Percentiles rank a stretch among this genome's conserved stretches.
phyloP scores from a whole-genome alignment of 2,888 invertebrate species.

The Ptychoptera albimana region DNA sequence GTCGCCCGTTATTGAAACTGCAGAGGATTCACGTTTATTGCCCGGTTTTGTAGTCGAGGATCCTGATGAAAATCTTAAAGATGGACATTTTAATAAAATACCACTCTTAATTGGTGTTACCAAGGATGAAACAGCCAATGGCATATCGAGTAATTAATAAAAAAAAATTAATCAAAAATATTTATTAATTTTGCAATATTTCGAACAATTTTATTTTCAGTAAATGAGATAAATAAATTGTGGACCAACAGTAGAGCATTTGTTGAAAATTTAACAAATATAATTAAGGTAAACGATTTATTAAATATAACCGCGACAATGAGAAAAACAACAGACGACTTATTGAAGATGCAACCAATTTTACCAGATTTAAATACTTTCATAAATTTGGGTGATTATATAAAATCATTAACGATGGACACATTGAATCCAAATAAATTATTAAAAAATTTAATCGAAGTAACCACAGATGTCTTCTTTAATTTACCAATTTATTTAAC shows the following conservation, averaged over 20 bases:
- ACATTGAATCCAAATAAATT: slow-evolving; percentile 19
- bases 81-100: slow-evolving; percentile 36
- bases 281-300: no score
- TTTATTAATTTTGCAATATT: slow-evolving; percentile 21
- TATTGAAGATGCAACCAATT: slow-evolving; percentile 13
- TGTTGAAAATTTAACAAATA: no score
- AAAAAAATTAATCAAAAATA: slow-evolving; percentile 15
- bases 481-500: slow-evolving; percentile 61
- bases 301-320: no score
- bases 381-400: slow-evolving; percentile 20
- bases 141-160: slow-evolving; percentile 6
- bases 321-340: no score
- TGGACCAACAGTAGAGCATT: slow-evolving; percentile 17
- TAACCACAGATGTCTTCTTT: slow-evolving; percentile 54
- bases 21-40: slow-evolving; percentile 46
- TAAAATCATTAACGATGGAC: slow-evolving; percentile 21
- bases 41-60: slow-evolving; percentile 47
- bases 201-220: neutral
- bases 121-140: slow-evolving; percentile 47
- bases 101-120: slow-evolving; percentile 59
- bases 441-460: slow-evolving; percentile 23
- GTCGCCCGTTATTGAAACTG: slow-evolving; percentile 51
- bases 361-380: slow-evolving; percentile 21
- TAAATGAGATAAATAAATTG: slow-evolving; percentile 12
- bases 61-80: slow-evolving; percentile 42